phyloP scores from a whole-genome alignment of 2,113 vertebrate genomes.

The Suricata suricatta region DNA sequence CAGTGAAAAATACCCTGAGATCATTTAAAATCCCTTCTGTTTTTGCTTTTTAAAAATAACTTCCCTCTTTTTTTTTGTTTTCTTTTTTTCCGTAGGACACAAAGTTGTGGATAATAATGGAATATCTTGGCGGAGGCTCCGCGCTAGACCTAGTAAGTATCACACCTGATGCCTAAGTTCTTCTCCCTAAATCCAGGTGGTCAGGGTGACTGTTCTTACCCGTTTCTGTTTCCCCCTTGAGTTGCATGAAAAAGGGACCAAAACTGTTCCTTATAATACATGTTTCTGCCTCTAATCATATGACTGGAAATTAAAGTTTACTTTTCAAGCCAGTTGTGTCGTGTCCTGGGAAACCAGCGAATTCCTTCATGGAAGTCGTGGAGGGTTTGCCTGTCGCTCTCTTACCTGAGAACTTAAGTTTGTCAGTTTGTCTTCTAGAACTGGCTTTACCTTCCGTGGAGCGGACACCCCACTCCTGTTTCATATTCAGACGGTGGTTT shows the following conservation, averaged over 20 bases:
- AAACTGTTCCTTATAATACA: not conserved
- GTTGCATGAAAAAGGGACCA: not conserved
- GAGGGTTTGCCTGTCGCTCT: not conserved
- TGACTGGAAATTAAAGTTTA: not conserved
- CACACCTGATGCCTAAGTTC: rapidly evolving
- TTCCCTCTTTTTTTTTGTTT: not conserved
- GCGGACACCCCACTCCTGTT: not conserved
- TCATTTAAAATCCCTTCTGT: not conserved
- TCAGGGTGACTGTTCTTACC: not conserved
- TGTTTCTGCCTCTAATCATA: not conserved
- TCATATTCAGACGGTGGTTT: not conserved
- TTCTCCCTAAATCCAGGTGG: not conserved
- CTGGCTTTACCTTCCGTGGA: not conserved
- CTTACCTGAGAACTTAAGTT: not conserved
- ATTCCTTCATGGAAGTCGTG: not conserved
- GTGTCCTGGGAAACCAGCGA: not conserved
- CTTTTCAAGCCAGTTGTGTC: not conserved
- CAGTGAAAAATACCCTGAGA: not conserved
- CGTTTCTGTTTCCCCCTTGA: not conserved
- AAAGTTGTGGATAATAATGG: slow-evolving; percentile 99
- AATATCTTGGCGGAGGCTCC: slow-evolving; percentile 96
- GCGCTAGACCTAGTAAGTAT: slow-evolving; percentile 95
- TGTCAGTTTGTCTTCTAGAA: not conserved
- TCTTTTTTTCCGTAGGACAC: slow-evolving; percentile 88
- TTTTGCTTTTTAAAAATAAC: slow-evolving; percentile 5